These are phyloP conservation scores for Momotus momota DNA, from an alignment of 2,797 vertebrate species.

Conservation along the genomic window DNA sequence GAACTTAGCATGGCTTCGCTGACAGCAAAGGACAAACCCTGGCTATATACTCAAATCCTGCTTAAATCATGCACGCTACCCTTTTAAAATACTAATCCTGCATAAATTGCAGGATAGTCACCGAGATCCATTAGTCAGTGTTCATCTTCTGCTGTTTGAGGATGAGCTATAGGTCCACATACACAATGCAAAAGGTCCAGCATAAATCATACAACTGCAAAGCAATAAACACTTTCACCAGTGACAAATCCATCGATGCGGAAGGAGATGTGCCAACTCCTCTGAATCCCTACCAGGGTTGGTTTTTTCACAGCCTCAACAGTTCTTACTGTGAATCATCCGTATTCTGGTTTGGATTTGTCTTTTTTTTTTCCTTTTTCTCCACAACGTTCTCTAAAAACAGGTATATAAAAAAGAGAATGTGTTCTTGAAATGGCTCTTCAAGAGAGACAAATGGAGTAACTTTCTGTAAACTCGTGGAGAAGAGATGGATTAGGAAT, in stretches of 20 bases:
- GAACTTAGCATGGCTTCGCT: conserved; percentile 65
- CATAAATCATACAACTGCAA: not conserved
- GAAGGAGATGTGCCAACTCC: conserved; percentile 22
- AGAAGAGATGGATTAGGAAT: conserved; percentile 1
- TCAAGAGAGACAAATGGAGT: not conserved
- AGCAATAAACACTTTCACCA: conserved; percentile 33
- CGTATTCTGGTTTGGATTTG: not conserved
- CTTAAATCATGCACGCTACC: conserved; percentile 41
- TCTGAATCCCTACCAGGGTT: not conserved
- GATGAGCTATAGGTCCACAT: conserved; percentile 44
- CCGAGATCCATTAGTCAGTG: conserved; percentile 12
- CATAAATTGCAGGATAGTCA: conserved; percentile 20
- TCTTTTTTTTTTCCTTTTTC: not conserved
- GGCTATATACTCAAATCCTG: conserved; percentile 2
- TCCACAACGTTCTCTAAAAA: not conserved
- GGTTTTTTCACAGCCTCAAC: conserved; percentile 13
- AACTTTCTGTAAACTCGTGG: not conserved
- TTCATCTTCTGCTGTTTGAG: conserved; percentile 21
- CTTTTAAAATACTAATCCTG: conserved; percentile 46
- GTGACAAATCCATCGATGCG: conserved; percentile 17
- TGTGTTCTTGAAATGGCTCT: not conserved
- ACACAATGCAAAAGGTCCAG: conserved; percentile 25
- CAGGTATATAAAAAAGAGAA: not conserved
- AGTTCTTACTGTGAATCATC: conserved; percentile 20
- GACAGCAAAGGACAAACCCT: conserved; percentile 72